phyloP scores from a whole-genome alignment of 2,888 invertebrate species.

The Philereme transversata region DNA sequence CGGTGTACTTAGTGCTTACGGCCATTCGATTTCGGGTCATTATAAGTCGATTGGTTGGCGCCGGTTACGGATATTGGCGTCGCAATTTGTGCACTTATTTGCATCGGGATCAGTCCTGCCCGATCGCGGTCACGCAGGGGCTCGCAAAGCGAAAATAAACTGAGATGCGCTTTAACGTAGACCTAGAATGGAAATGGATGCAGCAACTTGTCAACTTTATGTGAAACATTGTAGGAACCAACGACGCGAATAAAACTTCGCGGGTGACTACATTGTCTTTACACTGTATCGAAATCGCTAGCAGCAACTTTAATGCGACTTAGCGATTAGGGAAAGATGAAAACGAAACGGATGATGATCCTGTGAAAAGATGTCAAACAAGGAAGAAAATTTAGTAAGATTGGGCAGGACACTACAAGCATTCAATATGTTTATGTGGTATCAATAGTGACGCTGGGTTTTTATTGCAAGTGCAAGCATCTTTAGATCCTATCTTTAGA shows the following conservation, averaged over 20 bases:
- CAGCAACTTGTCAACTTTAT: constrained; percentile 16
- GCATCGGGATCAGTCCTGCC: constrained; percentile 63
- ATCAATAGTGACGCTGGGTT: neutral
- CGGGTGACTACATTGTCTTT: too few species aligned
- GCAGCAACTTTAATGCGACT: too few species aligned
- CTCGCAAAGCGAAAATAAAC: constrained; percentile 67
- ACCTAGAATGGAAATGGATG: constrained; percentile 37
- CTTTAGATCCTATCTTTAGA: constrained; percentile 7
- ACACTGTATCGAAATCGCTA: too few species aligned
- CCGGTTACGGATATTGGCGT: constrained; percentile 67
- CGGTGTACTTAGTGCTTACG: constrained; percentile 51
- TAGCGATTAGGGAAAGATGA: too few species aligned
- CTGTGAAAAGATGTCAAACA: too few species aligned
- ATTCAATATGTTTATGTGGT: neutral
- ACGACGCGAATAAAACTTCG: neutral
- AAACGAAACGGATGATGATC: too few species aligned
- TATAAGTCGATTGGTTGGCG: constrained; percentile 67
- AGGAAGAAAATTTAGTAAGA: too few species aligned
- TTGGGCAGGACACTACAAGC: too few species aligned
- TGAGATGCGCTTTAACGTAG: constrained; percentile 51
- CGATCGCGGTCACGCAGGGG: constrained; percentile 68
- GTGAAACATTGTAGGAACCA: constrained; percentile 3
- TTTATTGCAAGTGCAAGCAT: constrained; percentile 3
- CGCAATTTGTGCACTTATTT: constrained; percentile 75
- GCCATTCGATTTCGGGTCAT: constrained; percentile 66